These are phyloP conservation scores for Fissipunctia ypsillon DNA, from an alignment of 2,888 invertebrate species.

Conservation along the genomic window DNA sequence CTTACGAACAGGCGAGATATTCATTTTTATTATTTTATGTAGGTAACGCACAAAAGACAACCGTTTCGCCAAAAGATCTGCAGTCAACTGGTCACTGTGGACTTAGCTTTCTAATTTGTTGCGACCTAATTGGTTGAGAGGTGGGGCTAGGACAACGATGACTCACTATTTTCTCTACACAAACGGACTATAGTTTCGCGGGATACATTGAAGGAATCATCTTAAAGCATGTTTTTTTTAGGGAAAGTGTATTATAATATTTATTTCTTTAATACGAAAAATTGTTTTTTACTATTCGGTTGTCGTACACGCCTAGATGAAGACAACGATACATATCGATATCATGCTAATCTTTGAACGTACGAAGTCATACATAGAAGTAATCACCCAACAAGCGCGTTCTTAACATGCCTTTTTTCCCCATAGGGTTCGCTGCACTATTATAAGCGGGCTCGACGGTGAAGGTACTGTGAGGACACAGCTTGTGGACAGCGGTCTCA, in stretches of 20 bases:
- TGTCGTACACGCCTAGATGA: neutral
- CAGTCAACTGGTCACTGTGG: no score
- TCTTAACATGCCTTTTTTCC: neutral
- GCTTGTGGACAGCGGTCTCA: slow-evolving; percentile 87
- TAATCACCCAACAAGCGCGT: neutral
- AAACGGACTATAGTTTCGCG: no score
- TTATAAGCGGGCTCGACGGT: slow-evolving; percentile 86
- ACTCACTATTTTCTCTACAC: no score
- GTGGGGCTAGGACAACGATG: no score
- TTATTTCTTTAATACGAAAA: no score
- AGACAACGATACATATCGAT: neutral
- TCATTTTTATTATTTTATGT: no score
- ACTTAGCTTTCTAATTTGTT: no score
- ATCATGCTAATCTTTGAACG: neutral
- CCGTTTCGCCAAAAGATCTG: no score
- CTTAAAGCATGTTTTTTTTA: neutral
- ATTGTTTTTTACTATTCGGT: neutral
- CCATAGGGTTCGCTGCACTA: slow-evolving; percentile 85
- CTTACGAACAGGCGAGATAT: no score
- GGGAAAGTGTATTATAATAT: neutral
- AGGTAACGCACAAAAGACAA: no score
- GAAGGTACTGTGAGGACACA: slow-evolving; percentile 87
- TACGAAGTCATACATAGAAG: neutral
- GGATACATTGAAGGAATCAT: no score
- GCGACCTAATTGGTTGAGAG: no score